Base-by-base conservation (phyloP, 2,113 vertebrate genomes). In the Colinus virginianus region DNA sequence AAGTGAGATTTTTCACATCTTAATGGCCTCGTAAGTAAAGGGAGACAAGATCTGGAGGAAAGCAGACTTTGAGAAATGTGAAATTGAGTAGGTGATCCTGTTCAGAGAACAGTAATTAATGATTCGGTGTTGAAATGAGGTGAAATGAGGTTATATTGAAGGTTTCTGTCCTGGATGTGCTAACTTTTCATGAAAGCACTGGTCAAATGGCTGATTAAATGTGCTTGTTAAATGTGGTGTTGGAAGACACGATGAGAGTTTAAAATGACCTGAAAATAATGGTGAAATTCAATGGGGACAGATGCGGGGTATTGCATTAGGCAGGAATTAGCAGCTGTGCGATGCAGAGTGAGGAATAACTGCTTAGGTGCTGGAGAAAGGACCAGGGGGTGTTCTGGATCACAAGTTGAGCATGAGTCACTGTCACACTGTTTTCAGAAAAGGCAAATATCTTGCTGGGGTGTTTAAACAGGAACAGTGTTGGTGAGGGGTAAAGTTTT, bases 341-440 rank as follows among this genome's bases (percentile, higher is more conserved):
- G 83, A 64, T 56, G 64, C 38, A 91, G 82, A 34, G 19, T 80
- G 85, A 91, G 56, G 55, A 91, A 34, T 94, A 83, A 83, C 85
- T 87, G 76, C 38, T 74, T 90, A 90, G 61, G 85, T 95, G 25
- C 55, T 86, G 90, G 92, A 71, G 91, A 91, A 95, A 94, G 72
- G 95, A 91, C 88, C 72, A 80, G 93, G 93, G 95, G 95, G 93
- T 93, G 96, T 96, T 22, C 38, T 90, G 90, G 93, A 96, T 96
- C 93, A 95, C 95, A 96, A 95, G 92, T 3, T 93, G 92, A 94
- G 86, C 64, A 90, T 96, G 95, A 96, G 88, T 96, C 95, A 95
- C 92, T 86, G 88, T 96, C 93, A 93, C 91, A 86, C 95, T 88
- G 72, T 43, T 94, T 91, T 86, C 85, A 94, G 79, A 71, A 94